Conservation (phyloP, 2,888 invertebrate genomes). For the Epirrhoe tristata region DNA sequence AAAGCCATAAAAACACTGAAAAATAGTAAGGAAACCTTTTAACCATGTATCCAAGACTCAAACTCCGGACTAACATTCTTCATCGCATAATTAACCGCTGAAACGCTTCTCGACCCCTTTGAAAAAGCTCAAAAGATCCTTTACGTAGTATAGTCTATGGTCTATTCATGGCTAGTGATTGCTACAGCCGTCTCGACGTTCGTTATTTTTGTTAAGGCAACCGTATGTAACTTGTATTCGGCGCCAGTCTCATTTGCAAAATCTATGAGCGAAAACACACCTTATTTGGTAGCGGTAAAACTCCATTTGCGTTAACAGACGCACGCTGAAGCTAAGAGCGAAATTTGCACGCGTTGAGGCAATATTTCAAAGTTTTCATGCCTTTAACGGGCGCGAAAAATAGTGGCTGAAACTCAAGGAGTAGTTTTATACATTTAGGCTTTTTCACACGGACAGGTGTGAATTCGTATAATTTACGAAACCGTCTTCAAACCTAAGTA, state of each 20-base stretch:
- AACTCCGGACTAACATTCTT: constrained; percentile 57
- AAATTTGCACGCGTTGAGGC: constrained; percentile 55
- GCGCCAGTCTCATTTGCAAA: constrained; percentile 53
- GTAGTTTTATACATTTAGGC: background rate
- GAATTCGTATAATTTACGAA: background rate
- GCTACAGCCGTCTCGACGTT: constrained; percentile 71
- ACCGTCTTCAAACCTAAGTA: no score
- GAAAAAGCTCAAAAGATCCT: constrained; percentile 75
- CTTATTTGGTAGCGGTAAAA: constrained; percentile 45
- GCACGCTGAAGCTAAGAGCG: constrained; percentile 37
- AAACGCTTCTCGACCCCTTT: constrained; percentile 71
- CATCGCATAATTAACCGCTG: constrained; percentile 74
- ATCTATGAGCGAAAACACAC: constrained; percentile 45
- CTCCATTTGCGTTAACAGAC: constrained; percentile 36
- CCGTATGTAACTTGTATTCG: constrained; percentile 74
- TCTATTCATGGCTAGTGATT: constrained; percentile 76
- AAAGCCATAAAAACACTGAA: background rate
- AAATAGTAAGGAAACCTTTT: background rate
- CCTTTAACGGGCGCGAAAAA: constrained; percentile 58
- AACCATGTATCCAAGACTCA: constrained; percentile 29
- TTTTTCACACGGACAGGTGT: background rate
- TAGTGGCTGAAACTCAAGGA: constrained; percentile 11
- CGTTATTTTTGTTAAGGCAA: constrained; percentile 85
- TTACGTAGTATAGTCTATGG: constrained; percentile 75
- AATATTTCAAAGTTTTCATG: constrained; percentile 59